Conservation (phyloP, 2,888 invertebrate genomes). For the Hesperia comma region DNA sequence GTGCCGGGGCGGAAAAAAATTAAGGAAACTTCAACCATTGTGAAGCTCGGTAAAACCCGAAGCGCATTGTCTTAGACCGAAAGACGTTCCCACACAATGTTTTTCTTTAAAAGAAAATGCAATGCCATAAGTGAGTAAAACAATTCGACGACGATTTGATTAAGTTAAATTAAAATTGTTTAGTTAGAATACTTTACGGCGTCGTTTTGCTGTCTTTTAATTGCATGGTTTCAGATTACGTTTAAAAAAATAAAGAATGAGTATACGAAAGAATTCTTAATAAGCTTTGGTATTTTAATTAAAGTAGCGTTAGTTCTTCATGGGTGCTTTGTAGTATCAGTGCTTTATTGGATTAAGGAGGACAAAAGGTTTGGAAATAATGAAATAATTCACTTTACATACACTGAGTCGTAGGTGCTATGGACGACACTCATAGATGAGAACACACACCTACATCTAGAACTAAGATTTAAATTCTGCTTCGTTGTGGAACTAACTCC, state of each 20-base stretch:
- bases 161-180: constrained; percentile 10
- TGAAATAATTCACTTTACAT: too few species aligned
- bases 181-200: not conserved
- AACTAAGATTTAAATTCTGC: too few species aligned
- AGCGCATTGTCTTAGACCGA: constrained; percentile 33
- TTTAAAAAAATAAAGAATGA: not conserved
- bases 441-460: too few species aligned
- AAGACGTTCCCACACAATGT: constrained; percentile 31
- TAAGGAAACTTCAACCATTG: constrained; percentile 32
- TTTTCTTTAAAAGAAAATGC: constrained; percentile 27
- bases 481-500: too few species aligned
- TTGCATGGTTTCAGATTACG: not conserved
- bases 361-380: too few species aligned
- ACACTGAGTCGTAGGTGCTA: too few species aligned
- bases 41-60: constrained; percentile 27
- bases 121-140: constrained; percentile 18
- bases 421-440: too few species aligned
- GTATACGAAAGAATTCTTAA: not conserved
- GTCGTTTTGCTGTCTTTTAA: constrained; percentile 1
- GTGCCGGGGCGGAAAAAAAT: constrained; percentile 31
- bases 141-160: not conserved
- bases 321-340: too few species aligned
- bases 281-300: constrained; percentile 1
- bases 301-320: too few species aligned
- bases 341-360: too few species aligned